Base-by-base conservation (phyloP, 2,113 vertebrate genomes). In the Calyptomena viridis region DNA sequence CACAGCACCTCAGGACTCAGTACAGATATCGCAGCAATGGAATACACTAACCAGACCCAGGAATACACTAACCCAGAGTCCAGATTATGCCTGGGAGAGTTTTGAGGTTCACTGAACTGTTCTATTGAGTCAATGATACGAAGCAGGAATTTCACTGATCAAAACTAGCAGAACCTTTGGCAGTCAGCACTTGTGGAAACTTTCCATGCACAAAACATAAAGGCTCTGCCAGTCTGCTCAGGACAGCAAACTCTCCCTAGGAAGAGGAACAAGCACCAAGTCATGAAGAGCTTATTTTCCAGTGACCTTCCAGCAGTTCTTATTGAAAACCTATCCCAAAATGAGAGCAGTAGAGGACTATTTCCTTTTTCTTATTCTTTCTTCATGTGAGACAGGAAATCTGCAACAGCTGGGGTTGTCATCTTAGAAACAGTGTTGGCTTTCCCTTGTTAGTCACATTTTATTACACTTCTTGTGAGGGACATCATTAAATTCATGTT, bases 1-100 rank as follows among this genome's bases (percentile, higher is more conserved):
- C 25, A 19, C 9, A 39, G 72, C 59, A 63, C 42, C 33, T 25
- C 2, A 2, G 39, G 42, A 19, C 8, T 9, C 66, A 62, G 33
- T 2, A 2, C 46, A 62, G 33, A 50, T 2, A 0, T 9, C 47
- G 35, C 0, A 0, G 28, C 7, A 0, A 2, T 58, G 52, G 73
- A 60, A n/a, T n/a, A n/a, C n/a, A n/a, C n/a, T n/a, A n/a, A n/a
- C n/a, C 7, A 47, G 59, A 18, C 39, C 35, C 63, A 47, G 84
- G 37, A 90, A 84, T 2, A 39, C 0, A 0, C 46, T 8, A 82
- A 59, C 17, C 24, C 14, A 15, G 35, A 64, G 44, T 40, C 76
- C 39, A 35, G 49, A 33, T 47, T 55, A 72, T 80, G 73, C 68
- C 30, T 8, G 20, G 22, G 5, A 25, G 28, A 30, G 25, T 50